Percentiles rank a stretch among this genome's conserved stretches.
Evolutionary conservation across 2,888 invertebrate genomes (phyloP).

Genomic region (Syrphus vitripennis): DNA sequence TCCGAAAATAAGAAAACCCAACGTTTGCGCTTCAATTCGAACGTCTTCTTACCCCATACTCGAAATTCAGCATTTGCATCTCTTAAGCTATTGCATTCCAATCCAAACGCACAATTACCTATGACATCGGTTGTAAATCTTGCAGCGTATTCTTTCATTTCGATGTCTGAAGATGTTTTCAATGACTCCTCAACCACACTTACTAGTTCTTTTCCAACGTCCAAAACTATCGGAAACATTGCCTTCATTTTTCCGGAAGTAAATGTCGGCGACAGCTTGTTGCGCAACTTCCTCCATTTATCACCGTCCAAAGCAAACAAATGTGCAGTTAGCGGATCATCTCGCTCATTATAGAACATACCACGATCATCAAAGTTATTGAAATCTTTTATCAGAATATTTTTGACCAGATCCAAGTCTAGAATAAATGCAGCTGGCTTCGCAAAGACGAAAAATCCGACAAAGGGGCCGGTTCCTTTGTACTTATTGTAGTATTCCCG

Average conservation of each 20-base stretch:
- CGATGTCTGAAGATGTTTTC: constrained; percentile 75
- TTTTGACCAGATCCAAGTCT: constrained; percentile 77
- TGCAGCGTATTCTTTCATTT: constrained; percentile 79
- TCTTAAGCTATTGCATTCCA: constrained; percentile 81
- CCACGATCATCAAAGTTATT: constrained; percentile 77
- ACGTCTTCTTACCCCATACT: constrained; percentile 74
- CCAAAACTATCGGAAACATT: constrained; percentile 74
- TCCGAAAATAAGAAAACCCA: constrained; percentile 73
- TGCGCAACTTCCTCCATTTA: constrained; percentile 78
- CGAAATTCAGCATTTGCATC: constrained; percentile 80
- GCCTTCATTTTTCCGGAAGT: constrained; percentile 75
- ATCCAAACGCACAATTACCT: constrained; percentile 81
- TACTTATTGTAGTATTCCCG: constrained; percentile 74
- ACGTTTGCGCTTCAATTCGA: constrained; percentile 72
- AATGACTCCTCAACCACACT: constrained; percentile 13
- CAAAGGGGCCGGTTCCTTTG: constrained; percentile 75
- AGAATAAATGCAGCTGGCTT: constrained; percentile 76
- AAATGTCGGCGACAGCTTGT: constrained; percentile 75
- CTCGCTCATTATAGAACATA: constrained; percentile 75
- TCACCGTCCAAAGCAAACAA: constrained; percentile 79
- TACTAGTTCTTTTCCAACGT: constrained; percentile 75
- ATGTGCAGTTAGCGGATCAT: constrained; percentile 80
- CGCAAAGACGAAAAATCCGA: constrained; percentile 77
- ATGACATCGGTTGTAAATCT: constrained; percentile 83
- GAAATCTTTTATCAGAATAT: constrained; percentile 76